Evolutionary conservation across 1,140 invertebrate genomes (phyloP), one percentile per base, ranked within the genome.

Genomic region (Aphidius ervi): DNA sequence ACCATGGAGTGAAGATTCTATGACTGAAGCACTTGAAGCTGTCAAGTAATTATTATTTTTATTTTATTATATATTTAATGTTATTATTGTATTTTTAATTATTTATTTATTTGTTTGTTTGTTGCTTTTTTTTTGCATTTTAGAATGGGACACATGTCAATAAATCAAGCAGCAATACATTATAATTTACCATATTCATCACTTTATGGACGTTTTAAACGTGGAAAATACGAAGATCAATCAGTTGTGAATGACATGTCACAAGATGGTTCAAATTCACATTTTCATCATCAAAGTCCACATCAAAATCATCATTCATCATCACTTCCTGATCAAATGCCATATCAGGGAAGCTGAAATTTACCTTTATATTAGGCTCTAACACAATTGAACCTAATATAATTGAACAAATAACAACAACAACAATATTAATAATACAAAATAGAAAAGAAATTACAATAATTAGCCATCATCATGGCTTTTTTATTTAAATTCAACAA

Each of bases 121-220:
- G 40, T 53, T 40, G 16, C 16, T 16, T 16, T 55, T 16, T 16
- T 55, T 16, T 39, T 10, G 8, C 1, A 60, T 74, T 81, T n/a
- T 74, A 91, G 91, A 68, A 82, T 92, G 63, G 91, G 92, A 23
- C 91, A 93, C 69, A 93, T 95, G 91, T 93, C 90, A 63, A 94
- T 95, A 68, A 95, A 94, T 78, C 92, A 94, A 80, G 92, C 92
- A 53, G 91, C 92, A n/a, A 94, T 94, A 65, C 91, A 94, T 71
- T 94, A 88, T 74, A 94, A 94, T 78, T 79, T 94, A 67, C 92
- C 92, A 37, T 94, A 94, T 74, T 93, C 91, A 37, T 94, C 91
- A 10, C 77, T 94, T 9, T 94, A 94, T 70, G 92, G 92, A 2
- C 84, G 92, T 46, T 93, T 94, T 75, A 94, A 94, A 73, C 82